These are phyloP conservation scores for Dasyornis broadbenti DNA, from an alignment of 2,113 vertebrate species.

Conservation along the genomic window DNA sequence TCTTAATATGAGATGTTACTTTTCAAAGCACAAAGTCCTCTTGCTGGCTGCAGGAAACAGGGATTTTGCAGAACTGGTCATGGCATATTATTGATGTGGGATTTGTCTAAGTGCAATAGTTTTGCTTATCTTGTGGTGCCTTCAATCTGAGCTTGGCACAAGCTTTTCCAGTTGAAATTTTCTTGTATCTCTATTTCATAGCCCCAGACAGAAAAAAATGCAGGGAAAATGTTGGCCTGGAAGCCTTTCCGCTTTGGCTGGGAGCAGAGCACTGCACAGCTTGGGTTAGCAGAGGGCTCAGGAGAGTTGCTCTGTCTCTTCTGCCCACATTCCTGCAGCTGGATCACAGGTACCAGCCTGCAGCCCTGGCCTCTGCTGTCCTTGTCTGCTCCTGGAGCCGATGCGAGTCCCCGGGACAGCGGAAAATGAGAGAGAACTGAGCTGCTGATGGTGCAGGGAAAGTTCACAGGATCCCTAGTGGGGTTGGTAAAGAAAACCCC, in stretches of 20 bases:
- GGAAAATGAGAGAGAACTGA: neutral
- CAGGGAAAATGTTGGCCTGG: neutral
- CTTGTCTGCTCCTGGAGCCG: neutral
- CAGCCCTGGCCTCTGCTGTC: neutral
- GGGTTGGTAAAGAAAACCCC: neutral
- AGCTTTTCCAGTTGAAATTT: neutral
- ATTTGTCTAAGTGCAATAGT: accelerated
- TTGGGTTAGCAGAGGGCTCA: neutral
- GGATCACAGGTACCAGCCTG: neutral
- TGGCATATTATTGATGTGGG: neutral
- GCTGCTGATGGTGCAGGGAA: neutral
- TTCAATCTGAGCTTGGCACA: neutral
- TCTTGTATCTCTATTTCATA: neutral
- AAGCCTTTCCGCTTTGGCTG: neutral
- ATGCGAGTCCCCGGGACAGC: accelerated
- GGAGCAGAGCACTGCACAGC: accelerated
- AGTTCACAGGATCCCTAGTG: accelerated
- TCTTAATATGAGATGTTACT: neutral
- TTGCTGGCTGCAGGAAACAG: accelerated
- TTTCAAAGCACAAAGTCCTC: neutral
- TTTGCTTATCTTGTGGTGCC: neutral
- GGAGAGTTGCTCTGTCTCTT: neutral
- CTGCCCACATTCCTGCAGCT: neutral
- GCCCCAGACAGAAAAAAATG: neutral
- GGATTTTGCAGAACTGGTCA: neutral